Base-by-base conservation (phyloP, 1,140 invertebrate genomes). In the Arctopsyche grandis region DNA sequence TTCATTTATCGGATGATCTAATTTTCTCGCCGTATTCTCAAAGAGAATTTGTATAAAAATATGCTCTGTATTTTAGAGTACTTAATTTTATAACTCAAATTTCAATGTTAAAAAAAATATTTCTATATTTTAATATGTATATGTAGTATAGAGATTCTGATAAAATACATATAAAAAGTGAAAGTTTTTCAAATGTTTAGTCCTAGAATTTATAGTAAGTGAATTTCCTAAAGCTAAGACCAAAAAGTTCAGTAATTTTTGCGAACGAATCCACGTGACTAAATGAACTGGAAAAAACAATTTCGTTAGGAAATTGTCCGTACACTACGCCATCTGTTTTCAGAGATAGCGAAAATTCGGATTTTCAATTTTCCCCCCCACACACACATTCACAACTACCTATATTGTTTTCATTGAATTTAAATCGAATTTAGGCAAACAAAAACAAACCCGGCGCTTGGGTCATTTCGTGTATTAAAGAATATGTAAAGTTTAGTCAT, bases 281-380 rank as follows among this genome's bases (percentile, higher is more conserved):
- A 26, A 66, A 66, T 66, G 63, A 66, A 66, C 63, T 29, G 63
- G 29, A 24, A 66, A 66, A 66, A 66, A 66, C 63, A 66, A 66
- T 66, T 66, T 66, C 63, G 63, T 14, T 26, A 66, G 9, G 7
- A 66, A 66, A 66, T 66, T 26, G 63, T 26, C 63, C 63, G 63
- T 66, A 26, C 7, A 29, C 63, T 52, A 52, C 48, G 22, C 63
- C 63, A 29, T 66, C 21, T 29, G 56, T 60, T 60, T 16, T 9
- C 14, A 19, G 56, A 52, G 48, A 52, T 52, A 52, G 63, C 19
- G 63, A 66, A 66, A 26, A 66, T 29, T 26, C 63, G 63, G 21
- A 26, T 66, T 66, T 29, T 29, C 63, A 10, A 66, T 29, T 66
- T 66, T 66, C 16, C 63, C 24, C 21, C 22, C 1, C 29, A 19